Conservation (phyloP, 92 coral and sea anemone species). For the Desmophyllum pertusum region DNA sequence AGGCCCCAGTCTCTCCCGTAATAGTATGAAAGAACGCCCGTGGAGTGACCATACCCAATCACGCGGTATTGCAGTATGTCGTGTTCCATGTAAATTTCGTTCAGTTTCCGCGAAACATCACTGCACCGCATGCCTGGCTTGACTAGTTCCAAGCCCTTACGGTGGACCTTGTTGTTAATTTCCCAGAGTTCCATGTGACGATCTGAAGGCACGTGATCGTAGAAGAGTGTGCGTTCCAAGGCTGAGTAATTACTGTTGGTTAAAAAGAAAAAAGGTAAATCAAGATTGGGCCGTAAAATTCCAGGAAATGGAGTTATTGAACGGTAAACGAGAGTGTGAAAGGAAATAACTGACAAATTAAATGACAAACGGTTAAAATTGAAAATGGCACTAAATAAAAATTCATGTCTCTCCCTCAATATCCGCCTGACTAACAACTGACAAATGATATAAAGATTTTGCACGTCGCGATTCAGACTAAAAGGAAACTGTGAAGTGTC, state of each 20-base stretch:
- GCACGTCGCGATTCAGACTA: too few relatives aligned
- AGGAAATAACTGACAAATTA: too few relatives aligned
- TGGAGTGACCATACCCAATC: conserved; percentile 91
- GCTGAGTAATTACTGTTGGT: conserved; percentile 78
- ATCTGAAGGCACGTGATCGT: conserved; percentile 88
- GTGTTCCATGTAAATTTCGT: conserved; percentile 75
- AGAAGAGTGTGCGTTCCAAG: conserved; percentile 85
- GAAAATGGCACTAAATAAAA: too few relatives aligned
- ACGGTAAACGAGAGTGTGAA: too few relatives aligned
- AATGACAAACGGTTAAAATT: too few relatives aligned
- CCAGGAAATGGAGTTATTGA: too few relatives aligned
- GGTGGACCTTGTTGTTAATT: conserved; percentile 83
- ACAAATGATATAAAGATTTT: too few relatives aligned
- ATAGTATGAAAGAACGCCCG: conserved; percentile 90
- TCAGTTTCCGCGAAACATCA: conserved; percentile 86
- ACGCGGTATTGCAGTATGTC: conserved; percentile 82
- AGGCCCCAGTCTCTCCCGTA: conserved; percentile 97
- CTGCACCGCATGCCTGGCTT: conserved; percentile 84
- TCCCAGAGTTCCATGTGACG: conserved; percentile 95
- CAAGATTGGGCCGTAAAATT: too few relatives aligned
- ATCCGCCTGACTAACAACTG: too few relatives aligned
- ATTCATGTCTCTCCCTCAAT: too few relatives aligned
- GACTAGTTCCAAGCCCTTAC: conserved; percentile 84
- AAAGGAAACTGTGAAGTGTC: too few relatives aligned
- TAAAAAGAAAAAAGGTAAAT: too few relatives aligned